A percentile compares a stretch with the other conserved stretches of the same genome.
These are phyloP conservation scores for Oncorhynchus keta DNA, from an alignment of 2,113 vertebrate species.

Conservation along the genomic window DNA sequence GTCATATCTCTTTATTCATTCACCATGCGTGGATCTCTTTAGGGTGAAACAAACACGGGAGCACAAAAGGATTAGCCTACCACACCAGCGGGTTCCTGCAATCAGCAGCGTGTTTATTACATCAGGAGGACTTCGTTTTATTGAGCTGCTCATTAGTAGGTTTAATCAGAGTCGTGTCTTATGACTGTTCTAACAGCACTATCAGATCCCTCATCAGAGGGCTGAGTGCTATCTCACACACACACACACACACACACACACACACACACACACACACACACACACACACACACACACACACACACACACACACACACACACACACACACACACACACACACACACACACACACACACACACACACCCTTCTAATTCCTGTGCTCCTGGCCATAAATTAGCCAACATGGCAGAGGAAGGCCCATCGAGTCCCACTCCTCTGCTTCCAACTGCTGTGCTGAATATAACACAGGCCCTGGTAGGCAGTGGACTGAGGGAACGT, in stretches of 20 bases:
- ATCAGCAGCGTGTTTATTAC: slow-evolving; percentile 48
- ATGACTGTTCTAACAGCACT: slow-evolving; percentile 35
- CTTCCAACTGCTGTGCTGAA: neutral
- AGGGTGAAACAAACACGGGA: slow-evolving; percentile 19
- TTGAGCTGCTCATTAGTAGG: slow-evolving; percentile 56
- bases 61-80: slow-evolving; percentile 51
- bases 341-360: too few relatives aligned
- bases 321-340: too few relatives aligned
- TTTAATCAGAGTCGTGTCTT: slow-evolving; percentile 51
- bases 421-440: neutral
- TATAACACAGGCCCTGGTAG: neutral
- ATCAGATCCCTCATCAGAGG: slow-evolving; percentile 35
- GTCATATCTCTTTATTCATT: neutral
- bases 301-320: too few relatives aligned
- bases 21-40: neutral
- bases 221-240: slow-evolving; percentile 1
- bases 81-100: slow-evolving; percentile 47
- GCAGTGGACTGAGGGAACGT: neutral
- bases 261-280: too few relatives aligned
- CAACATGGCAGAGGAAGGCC: neutral
- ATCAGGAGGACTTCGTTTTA: slow-evolving; percentile 54
- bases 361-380: neutral
- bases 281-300: too few relatives aligned
- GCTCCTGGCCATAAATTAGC: neutral
- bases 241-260: too few relatives aligned